phyloP scores from a whole-genome alignment of 2,113 vertebrate genomes.

The Siphamia tubifer region DNA sequence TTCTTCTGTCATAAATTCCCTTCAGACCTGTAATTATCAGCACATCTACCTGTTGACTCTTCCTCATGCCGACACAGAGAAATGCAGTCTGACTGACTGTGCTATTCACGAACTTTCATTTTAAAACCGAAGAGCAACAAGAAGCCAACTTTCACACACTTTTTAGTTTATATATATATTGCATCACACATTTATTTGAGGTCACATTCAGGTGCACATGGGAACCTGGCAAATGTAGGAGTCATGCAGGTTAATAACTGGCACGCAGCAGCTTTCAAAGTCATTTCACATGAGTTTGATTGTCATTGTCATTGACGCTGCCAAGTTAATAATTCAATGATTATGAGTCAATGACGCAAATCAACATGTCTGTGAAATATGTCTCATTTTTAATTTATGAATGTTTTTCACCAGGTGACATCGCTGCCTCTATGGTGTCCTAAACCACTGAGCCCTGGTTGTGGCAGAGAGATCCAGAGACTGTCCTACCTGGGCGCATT shows the following conservation, averaged over 20 bases:
- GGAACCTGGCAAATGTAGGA: too few species aligned
- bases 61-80: neutral
- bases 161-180: neutral
- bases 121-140: neutral
- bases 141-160: too few species aligned
- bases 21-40: neutral
- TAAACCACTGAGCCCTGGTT: slow-evolving; percentile 90
- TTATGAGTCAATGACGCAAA: too few species aligned
- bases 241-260: too few species aligned
- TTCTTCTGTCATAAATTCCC: neutral
- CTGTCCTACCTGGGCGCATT: slow-evolving; percentile 93
- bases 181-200: neutral
- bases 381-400: neutral
- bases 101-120: neutral
- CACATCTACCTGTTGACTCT: neutral
- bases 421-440: slow-evolving; percentile 94
- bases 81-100: neutral
- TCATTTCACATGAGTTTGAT: too few species aligned
- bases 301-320: too few species aligned
- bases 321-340: too few species aligned
- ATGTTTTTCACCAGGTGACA: slow-evolving; percentile 78
- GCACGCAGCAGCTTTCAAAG: too few species aligned
- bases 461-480: slow-evolving; percentile 94
- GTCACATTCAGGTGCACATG: neutral
- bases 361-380: too few species aligned